Evolutionary conservation across 2,113 vertebrate genomes (phyloP).

Genomic region (Mormyrus iriodes): DNA sequence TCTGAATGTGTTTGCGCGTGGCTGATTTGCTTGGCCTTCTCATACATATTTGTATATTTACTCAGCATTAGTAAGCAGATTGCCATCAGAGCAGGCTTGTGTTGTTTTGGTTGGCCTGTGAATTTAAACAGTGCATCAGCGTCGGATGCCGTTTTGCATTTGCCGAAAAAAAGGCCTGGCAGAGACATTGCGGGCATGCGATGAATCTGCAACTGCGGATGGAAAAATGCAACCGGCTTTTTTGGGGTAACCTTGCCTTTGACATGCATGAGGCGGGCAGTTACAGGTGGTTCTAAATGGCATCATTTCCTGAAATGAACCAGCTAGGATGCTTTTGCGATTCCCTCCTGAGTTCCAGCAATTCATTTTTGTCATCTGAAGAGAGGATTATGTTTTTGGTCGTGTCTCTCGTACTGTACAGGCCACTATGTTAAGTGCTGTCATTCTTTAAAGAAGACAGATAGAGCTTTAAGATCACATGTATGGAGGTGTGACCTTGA

Average conservation of each 20-base stretch:
- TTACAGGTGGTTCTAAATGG: constrained; percentile 33
- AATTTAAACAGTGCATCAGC: constrained; percentile 20
- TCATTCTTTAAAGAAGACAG: not conserved
- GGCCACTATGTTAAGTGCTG: not conserved
- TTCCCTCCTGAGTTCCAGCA: not conserved
- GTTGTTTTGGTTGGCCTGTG: constrained; percentile 42
- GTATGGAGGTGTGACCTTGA: not conserved
- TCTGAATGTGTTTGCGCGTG: constrained; percentile 7
- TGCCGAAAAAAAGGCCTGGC: constrained; percentile 43
- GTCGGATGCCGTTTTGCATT: constrained; percentile 37
- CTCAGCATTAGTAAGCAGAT: constrained; percentile 33
- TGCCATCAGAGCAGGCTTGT: constrained; percentile 22
- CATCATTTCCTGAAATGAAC: constrained; percentile 1
- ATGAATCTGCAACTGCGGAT: not conserved
- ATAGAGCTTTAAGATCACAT: not conserved
- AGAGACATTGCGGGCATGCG: constrained; percentile 8
- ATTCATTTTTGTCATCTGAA: not conserved
- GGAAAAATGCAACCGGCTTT: not conserved
- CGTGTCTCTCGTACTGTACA: not conserved
- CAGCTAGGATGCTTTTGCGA: not conserved
- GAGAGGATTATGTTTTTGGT: no score
- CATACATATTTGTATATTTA: constrained; percentile 30
- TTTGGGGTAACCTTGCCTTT: constrained; percentile 25
- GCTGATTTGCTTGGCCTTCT: not conserved
- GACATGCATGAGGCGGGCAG: constrained; percentile 47